Conservation (phyloP, 2,113 vertebrate species). For the Pelecanus crispus region DNA sequence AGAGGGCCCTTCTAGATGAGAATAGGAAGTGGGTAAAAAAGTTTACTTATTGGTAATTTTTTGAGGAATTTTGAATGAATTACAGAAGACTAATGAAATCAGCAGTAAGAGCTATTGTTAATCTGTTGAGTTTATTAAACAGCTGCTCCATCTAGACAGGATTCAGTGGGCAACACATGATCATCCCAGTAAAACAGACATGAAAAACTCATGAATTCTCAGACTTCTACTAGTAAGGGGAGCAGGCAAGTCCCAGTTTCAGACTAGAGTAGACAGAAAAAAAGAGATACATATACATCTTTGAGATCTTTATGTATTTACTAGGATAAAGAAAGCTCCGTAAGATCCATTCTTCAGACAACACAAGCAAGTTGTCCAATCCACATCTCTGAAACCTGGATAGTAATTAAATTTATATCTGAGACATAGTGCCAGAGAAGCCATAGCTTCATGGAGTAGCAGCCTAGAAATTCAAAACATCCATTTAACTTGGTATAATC, state of each 20-base stretch:
- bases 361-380: not conserved
- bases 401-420: not conserved
- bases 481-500: not conserved
- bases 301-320: not conserved
- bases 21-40: not conserved
- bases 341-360: not conserved
- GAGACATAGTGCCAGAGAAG: not conserved
- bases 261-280: not conserved
- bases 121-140: not conserved
- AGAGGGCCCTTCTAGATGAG: not conserved
- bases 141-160: not conserved
- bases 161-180: not conserved
- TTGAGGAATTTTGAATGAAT: not conserved
- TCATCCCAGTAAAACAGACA: not conserved
- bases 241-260: not conserved
- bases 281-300: accelerated
- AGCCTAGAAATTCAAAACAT: not conserved
- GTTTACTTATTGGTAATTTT: not conserved
- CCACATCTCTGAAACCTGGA: not conserved
- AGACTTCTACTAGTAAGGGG: not conserved
- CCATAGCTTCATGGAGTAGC: not conserved
- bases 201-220: not conserved
- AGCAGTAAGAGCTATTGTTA: not conserved
- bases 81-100: not conserved
- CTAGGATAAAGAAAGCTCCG: not conserved